Conservation (phyloP, 1,140 invertebrate species). For the Brachionus rotundiformis region DNA sequence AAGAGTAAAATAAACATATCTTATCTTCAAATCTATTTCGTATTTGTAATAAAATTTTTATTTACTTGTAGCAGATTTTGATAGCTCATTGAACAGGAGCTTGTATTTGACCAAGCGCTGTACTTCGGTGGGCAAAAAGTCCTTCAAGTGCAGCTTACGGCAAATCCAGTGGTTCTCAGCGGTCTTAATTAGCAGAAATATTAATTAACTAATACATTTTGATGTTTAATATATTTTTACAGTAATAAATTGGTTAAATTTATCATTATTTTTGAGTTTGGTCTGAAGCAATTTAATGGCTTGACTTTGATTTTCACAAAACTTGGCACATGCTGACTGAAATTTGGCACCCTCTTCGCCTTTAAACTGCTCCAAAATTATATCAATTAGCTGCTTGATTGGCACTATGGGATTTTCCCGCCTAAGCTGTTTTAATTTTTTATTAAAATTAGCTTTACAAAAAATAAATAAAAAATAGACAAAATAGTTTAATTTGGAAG, state of each 20-base stretch:
- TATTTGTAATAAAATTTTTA: not conserved
- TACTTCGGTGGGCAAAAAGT: slow-evolving; percentile 48
- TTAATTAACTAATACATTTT: too few relatives aligned
- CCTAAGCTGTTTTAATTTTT: slow-evolving; percentile 33
- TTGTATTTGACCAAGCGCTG: slow-evolving; percentile 40
- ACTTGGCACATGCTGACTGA: slow-evolving; percentile 44
- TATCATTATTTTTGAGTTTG: slow-evolving; percentile 48
- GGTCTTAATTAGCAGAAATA: too few relatives aligned
- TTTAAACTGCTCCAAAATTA: slow-evolving; percentile 39
- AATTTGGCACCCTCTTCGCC: slow-evolving; percentile 42
- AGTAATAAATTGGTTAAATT: slow-evolving; percentile 46
- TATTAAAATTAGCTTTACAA: slow-evolving; percentile 38
- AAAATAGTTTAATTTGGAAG: too few relatives aligned
- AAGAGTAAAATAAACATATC: not conserved
- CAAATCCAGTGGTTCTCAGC: slow-evolving; percentile 49
- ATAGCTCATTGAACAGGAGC: slow-evolving; percentile 46
- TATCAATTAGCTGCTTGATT: slow-evolving; percentile 13
- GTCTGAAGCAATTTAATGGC: slow-evolving; percentile 42
- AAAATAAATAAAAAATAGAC: not conserved
- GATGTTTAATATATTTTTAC: too few relatives aligned
- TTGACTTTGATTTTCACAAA: slow-evolving; percentile 50
- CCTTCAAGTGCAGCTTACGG: slow-evolving; percentile 46
- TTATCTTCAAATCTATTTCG: not conserved
- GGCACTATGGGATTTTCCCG: slow-evolving; percentile 34
- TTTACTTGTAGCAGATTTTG: slow-evolving; percentile 37